Evolutionary conservation across 1,140 invertebrate species (phyloP).

Genomic region (Pseudoatta argentina): DNA sequence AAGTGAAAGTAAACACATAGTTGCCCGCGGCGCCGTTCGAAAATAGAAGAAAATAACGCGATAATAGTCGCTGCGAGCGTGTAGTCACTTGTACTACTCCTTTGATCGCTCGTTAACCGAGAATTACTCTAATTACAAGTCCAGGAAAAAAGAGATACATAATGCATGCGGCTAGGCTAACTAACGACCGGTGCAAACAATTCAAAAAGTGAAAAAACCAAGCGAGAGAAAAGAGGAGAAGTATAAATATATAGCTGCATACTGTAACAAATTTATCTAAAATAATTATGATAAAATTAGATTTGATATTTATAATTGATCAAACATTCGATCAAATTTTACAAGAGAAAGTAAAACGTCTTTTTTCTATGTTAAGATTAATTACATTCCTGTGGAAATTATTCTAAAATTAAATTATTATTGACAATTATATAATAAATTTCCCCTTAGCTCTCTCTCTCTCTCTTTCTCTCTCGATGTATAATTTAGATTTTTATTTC

Average conservation of each 20-base stretch:
- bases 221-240: neutral
- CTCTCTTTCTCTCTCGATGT: neutral
- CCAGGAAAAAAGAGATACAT: slow-evolving; percentile 38
- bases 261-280: neutral
- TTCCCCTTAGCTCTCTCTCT: neutral
- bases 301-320: neutral
- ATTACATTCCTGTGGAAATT: neutral
- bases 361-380: neutral
- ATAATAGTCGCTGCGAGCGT: slow-evolving; percentile 44
- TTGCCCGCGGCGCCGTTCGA: slow-evolving; percentile 39
- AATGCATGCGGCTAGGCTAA: slow-evolving; percentile 40
- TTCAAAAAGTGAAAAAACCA: neutral
- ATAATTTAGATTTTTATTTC: slow-evolving; percentile 36
- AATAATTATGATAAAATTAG: slow-evolving; percentile 5
- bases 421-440: slow-evolving; percentile 15
- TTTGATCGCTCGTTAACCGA: slow-evolving; percentile 55
- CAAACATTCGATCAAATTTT: neutral
- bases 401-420: slow-evolving; percentile 25
- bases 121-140: slow-evolving; percentile 56
- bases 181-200: slow-evolving; percentile 38
- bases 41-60: slow-evolving; percentile 55
- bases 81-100: slow-evolving; percentile 43
- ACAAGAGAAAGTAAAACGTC: neutral
- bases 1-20: slow-evolving; percentile 53
- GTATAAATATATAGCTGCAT: neutral